Evolutionary conservation across 2,113 vertebrate species (phyloP), one percentile per base, ranked within the genome.

Genomic region (Hepsetus odoe): DNA sequence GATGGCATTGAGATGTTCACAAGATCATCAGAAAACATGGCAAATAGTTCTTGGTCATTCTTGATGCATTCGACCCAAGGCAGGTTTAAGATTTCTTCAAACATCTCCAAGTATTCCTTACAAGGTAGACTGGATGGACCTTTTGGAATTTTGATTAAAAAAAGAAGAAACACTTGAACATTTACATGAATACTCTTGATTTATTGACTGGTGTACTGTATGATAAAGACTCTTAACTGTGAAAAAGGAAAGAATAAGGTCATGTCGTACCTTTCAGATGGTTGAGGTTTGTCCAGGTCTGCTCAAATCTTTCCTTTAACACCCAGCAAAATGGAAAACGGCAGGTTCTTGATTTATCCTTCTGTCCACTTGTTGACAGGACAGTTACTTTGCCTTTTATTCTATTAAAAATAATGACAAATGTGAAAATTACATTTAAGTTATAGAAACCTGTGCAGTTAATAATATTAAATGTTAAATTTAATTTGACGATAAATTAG

Each of bases 311-410:
- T 1, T 76, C 62, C 68, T 78, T 78, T 22, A 84, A 59, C 28
- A 80, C 53, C 79, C 79, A 84, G 40, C 70, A 73, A 61, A 84
- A 84, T 46, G 82, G 82, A 24, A 84, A 84, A 55, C 18, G 33
- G 58, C 74, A 77, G 16, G 51, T 70, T 30, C 59, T 59, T 16
- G 74, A 73, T 14, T 61, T 49, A 14, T 58, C 44, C 10, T 76
- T 64, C 22, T 62, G 32, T 33, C 71, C 74, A 40, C 3, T 70
- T 1, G 69, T 69, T 49, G 82, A 84, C 38, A 74, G 18, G 9
- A 84, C 79, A 26, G 56, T 62, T 24, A 81, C 56, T 14, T 14
- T 38, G 0, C 56, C 79, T 62, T 74, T 42, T n/a, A 40, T 53
- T 35, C 82, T 83, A 56, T 38, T 46, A 26, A 61, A 8, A 13